These are phyloP conservation scores for Drosophila quadrilineata DNA, from an alignment of 1,140 invertebrate species.

Conservation along the genomic window DNA sequence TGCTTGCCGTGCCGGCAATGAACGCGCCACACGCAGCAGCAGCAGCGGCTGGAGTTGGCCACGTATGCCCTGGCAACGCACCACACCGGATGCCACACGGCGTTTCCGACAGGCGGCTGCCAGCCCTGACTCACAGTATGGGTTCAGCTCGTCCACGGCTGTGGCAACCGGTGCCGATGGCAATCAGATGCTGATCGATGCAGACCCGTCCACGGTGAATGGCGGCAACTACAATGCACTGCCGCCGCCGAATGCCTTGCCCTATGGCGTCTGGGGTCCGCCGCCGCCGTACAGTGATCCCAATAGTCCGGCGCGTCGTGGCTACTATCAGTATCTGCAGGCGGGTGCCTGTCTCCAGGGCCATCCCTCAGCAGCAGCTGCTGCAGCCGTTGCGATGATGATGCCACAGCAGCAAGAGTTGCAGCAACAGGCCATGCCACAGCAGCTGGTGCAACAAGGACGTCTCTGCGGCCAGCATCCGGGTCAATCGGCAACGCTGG, in stretches of 20 bases:
- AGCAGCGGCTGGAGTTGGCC: slow-evolving; percentile 85
- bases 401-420: slow-evolving; percentile 49
- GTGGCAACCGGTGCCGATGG: slow-evolving; percentile 45
- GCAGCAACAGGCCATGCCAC: slow-evolving; percentile 36
- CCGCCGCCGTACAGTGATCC: slow-evolving; percentile 89
- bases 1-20: slow-evolving; percentile 20
- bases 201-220: slow-evolving; percentile 36
- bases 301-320: slow-evolving; percentile 84
- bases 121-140: slow-evolving; percentile 86
- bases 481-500: slow-evolving; percentile 51
- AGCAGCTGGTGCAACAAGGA: slow-evolving; percentile 34
- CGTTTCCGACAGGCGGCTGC: slow-evolving; percentile 75
- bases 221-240: slow-evolving; percentile 36
- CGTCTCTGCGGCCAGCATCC: slow-evolving; percentile 27
- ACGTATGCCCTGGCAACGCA: slow-evolving; percentile 83
- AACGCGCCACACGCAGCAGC: slow-evolving; percentile 81
- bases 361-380: slow-evolving; percentile 4
- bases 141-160: slow-evolving; percentile 82
- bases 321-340: slow-evolving; percentile 80
- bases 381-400: too few species aligned
- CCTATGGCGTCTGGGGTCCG: slow-evolving; percentile 86
- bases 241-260: slow-evolving; percentile 68
- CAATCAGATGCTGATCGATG: slow-evolving; percentile 64
- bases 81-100: slow-evolving; percentile 60
- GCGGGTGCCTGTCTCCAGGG: slow-evolving; percentile 47